Evolutionary conservation across 2,797 vertebrate species (phyloP).

Genomic region (Aviceda cuculoides): DNA sequence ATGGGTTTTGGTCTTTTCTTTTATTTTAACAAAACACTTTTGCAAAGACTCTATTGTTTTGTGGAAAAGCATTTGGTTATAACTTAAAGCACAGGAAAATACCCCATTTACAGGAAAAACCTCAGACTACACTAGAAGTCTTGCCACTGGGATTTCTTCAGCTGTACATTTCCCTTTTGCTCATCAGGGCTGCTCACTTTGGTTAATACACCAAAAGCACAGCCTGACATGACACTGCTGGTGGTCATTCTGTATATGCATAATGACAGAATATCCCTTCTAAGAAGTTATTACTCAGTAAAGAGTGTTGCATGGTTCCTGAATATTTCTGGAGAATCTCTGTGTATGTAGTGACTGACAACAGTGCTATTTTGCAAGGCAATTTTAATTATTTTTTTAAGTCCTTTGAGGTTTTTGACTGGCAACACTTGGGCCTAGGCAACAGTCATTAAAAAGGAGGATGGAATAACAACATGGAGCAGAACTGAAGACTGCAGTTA

Average conservation of each 20-base stretch:
- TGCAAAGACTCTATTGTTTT: constrained; percentile 48
- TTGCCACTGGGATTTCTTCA: background rate
- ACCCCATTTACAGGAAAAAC: constrained; percentile 19
- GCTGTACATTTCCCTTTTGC: background rate
- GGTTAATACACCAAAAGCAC: background rate
- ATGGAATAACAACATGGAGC: background rate
- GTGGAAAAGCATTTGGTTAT: constrained; percentile 6
- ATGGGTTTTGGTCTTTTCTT: background rate
- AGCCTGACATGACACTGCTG: background rate
- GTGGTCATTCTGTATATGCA: background rate
- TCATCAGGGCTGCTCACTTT: background rate
- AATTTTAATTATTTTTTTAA: background rate
- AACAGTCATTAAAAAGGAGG: background rate
- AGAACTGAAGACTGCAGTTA: background rate
- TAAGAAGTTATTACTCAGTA: background rate
- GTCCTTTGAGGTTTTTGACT: background rate
- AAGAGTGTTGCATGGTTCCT: background rate
- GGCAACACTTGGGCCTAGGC: background rate
- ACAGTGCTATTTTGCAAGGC: background rate
- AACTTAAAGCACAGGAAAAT: constrained; percentile 43
- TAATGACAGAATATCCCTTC: no score
- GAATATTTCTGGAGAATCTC: background rate
- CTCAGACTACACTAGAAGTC: constrained; percentile 2
- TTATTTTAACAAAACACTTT: constrained; percentile 44
- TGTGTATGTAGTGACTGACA: background rate